Conservation (phyloP, 2,113 vertebrate species). For the Cyprinodon brontotheroides region DNA sequence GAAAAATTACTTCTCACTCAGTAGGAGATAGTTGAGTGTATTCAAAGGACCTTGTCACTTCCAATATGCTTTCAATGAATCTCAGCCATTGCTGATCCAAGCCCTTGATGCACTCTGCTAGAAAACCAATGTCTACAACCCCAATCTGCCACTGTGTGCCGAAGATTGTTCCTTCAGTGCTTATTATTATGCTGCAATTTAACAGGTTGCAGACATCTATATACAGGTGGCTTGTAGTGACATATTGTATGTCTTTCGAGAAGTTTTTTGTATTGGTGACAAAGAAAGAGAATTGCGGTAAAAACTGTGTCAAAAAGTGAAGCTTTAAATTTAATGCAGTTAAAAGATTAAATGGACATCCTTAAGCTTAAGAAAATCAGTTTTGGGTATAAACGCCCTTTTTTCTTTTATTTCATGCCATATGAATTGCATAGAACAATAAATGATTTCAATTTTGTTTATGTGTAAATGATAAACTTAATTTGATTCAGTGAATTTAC, state of each 20-base stretch:
- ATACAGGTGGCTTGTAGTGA: conserved; percentile 24
- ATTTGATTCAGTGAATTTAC: background rate
- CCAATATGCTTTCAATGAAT: conserved; percentile 76
- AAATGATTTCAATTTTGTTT: too few relatives aligned
- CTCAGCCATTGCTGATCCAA: conserved; percentile 56
- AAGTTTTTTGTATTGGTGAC: conserved; percentile 2
- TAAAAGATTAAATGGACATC: background rate
- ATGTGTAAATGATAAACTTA: background rate
- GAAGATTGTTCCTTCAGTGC: conserved; percentile 76
- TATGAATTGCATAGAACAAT: background rate
- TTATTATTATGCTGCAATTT: conserved; percentile 58
- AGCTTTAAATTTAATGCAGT: background rate
- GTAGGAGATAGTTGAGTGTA: conserved; percentile 69
- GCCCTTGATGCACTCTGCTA: conserved; percentile 45
- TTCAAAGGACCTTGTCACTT: conserved; percentile 78
- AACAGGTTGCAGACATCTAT: conserved; percentile 37
- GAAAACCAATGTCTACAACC: conserved; percentile 57
- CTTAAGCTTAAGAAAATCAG: background rate
- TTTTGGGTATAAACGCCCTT: background rate
- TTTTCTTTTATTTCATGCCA: background rate
- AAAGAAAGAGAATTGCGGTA: background rate
- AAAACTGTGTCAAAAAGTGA: conserved; percentile 16
- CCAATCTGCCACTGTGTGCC: conserved; percentile 48
- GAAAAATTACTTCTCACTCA: conserved; percentile 74
- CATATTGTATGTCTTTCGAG: conserved; percentile 12